Evolutionary conservation across 2,113 vertebrate species (phyloP).

Genomic region (Carlito syrichta): DNA sequence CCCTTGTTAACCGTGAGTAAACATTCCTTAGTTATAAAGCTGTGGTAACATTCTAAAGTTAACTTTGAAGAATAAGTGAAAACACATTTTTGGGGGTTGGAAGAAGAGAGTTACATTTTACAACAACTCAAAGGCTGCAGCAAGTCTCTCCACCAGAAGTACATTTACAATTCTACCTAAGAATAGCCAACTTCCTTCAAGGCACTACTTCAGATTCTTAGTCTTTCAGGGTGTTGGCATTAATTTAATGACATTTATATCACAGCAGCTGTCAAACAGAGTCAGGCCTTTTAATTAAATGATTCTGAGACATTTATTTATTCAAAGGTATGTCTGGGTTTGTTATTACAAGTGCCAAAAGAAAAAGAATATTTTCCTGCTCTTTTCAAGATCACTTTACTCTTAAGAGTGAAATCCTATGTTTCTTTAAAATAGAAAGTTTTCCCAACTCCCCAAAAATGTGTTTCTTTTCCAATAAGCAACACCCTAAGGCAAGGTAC

Average conservation of each 20-base stretch:
- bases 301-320: constrained; percentile 69
- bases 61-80: constrained; percentile 73
- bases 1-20: constrained; percentile 49
- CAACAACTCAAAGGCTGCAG: constrained; percentile 58
- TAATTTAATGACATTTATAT: constrained; percentile 58
- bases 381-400: constrained; percentile 31
- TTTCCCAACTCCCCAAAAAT: neutral
- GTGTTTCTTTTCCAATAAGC: neutral
- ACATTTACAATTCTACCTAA: constrained; percentile 58
- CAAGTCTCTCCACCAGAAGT: constrained; percentile 38
- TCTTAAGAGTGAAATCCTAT: neutral
- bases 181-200: constrained; percentile 54
- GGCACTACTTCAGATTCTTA: constrained; percentile 57
- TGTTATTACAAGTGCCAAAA: neutral
- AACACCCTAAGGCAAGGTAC: neutral
- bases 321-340: constrained; percentile 48
- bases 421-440: neutral
- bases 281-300: constrained; percentile 71
- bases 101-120: constrained; percentile 57
- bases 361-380: neutral
- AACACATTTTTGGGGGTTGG: constrained; percentile 70
- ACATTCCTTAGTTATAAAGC: constrained; percentile 59
- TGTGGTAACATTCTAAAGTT: constrained; percentile 67
- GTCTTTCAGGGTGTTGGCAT: constrained; percentile 59
- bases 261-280: constrained; percentile 60